phyloP scores from a whole-genome alignment of 2,888 invertebrate genomes.

The Xanthorhoe designata region DNA sequence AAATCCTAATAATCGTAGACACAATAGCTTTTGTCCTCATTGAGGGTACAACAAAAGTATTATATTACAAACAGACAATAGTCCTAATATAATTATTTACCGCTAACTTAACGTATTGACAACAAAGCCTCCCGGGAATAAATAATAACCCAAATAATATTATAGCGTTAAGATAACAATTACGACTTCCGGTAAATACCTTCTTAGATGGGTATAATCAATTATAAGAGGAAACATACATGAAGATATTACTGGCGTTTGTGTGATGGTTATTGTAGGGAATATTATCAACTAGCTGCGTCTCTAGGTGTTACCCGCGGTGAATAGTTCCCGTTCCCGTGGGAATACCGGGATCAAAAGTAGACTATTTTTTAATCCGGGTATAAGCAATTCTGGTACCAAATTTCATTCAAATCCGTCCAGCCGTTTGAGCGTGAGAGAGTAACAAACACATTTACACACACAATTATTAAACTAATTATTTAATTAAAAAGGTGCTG shows the following conservation, averaged over 20 bases:
- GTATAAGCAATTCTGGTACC: too few species aligned
- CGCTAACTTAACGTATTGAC: constrained; percentile 8
- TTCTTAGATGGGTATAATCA: constrained; percentile 23
- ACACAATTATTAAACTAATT: too few species aligned
- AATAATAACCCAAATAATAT: constrained; percentile 2
- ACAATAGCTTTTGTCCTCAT: not conserved
- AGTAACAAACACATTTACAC: too few species aligned
- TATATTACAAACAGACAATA: not conserved
- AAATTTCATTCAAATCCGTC: too few species aligned
- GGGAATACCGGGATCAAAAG: too few species aligned
- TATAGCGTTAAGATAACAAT: constrained; percentile 24
- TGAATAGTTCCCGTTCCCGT: too few species aligned
- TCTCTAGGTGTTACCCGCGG: too few species aligned
- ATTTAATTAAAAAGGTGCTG: too few species aligned
- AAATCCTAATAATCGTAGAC: not conserved
- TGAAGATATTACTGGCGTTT: not conserved
- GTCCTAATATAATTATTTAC: not conserved
- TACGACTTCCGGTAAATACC: constrained; percentile 19
- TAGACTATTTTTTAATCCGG: too few species aligned
- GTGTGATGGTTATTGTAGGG: too few species aligned
- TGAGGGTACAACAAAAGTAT: not conserved
- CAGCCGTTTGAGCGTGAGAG: too few species aligned
- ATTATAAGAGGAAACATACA: constrained; percentile 20
- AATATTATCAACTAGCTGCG: too few species aligned
- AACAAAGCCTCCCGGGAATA: constrained; percentile 3